Evolutionary conservation across 1,140 invertebrate genomes (phyloP).

Genomic region (Leptoteleia sp.): DNA sequence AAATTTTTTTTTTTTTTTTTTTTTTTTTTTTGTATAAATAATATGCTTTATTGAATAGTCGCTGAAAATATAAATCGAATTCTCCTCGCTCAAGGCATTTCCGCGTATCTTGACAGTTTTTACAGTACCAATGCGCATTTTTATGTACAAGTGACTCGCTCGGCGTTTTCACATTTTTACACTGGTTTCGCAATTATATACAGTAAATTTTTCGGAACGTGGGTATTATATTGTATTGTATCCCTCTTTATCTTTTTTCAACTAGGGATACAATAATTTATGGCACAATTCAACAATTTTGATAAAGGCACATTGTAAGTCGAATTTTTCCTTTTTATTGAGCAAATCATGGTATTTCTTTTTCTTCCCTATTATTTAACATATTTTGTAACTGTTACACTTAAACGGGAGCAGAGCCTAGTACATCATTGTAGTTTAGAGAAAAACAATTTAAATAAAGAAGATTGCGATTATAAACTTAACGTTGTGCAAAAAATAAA

Average conservation of each 20-base stretch:
- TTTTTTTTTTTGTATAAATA: conserved; percentile 65
- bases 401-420: conserved; percentile 42
- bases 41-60: conserved; percentile 67
- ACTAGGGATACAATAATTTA: conserved; percentile 10
- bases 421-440: conserved; percentile 12
- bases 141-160: conserved; percentile 60
- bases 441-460: conserved; percentile 28
- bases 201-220: conserved; percentile 42
- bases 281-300: conserved; percentile 51
- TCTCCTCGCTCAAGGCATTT: conserved; percentile 49
- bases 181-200: conserved; percentile 49
- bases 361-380: conserved; percentile 1
- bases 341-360: conserved; percentile 29
- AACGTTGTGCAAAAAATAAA: conserved; percentile 15
- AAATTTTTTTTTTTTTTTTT: too few species aligned
- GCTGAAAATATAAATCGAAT: conserved; percentile 55
- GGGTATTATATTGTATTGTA: conserved; percentile 4
- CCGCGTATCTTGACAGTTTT: conserved; percentile 28
- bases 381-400: neutral
- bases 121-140: conserved; percentile 38
- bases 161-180: conserved; percentile 42
- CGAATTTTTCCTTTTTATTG: conserved; percentile 16
- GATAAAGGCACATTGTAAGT: conserved; percentile 39
- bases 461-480: conserved; percentile 28
- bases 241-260: neutral